Percentiles rank a stretch among this genome's conserved stretches.
Evolutionary conservation across 2,113 vertebrate species (phyloP).

Genomic region (Bujurquina vittata): DNA sequence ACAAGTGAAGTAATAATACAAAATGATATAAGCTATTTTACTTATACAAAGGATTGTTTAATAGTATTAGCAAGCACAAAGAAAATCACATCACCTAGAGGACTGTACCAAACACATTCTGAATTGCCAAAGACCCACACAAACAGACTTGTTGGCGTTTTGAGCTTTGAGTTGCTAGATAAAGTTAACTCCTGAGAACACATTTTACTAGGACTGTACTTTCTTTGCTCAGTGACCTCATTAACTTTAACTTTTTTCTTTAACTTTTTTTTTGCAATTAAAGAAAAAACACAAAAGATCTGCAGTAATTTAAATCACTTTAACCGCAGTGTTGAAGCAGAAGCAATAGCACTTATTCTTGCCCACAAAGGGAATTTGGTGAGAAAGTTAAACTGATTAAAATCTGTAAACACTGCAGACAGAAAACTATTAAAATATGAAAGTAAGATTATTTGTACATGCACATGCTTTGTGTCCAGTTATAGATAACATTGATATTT

Average conservation of each 20-base stretch:
- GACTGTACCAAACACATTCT: background rate
- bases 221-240: background rate
- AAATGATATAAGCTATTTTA: background rate
- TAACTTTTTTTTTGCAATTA: background rate
- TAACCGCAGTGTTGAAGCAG: background rate
- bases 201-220: background rate
- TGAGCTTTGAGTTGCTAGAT: background rate
- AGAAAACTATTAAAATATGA: background rate
- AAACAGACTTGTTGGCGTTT: background rate
- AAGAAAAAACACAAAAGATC: background rate
- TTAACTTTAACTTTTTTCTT: background rate
- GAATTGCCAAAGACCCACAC: background rate
- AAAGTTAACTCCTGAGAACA: background rate
- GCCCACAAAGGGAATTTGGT: background rate
- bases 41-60: background rate
- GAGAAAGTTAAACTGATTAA: background rate
- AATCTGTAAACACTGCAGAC: constrained; percentile 4
- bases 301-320: background rate
- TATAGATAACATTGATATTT: background rate
- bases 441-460: background rate
- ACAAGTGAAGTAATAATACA: background rate
- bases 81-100: background rate
- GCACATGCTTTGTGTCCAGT: background rate
- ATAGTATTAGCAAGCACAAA: background rate
- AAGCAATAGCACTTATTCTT: background rate